Evolutionary conservation across 2,113 vertebrate genomes (phyloP).

Genomic region (Rafetus swinhoei): DNA sequence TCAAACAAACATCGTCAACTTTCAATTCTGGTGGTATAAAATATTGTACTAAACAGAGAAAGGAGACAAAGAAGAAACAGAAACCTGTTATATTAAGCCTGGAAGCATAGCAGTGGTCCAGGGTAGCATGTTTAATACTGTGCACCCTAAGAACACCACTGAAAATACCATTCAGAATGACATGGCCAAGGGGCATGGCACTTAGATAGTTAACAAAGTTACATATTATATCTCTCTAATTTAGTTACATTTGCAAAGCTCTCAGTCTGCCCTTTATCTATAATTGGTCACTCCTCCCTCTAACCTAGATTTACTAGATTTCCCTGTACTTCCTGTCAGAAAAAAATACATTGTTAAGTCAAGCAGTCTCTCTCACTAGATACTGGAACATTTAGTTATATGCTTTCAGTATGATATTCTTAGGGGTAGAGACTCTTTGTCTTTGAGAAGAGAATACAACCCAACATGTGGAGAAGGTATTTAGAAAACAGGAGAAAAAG

Average conservation of each 20-base stretch:
- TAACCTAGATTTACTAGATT: conserved; percentile 35
- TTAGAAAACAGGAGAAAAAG: background rate
- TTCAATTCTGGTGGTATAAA: background rate
- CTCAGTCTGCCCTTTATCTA: conserved; percentile 45
- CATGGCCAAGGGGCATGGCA: background rate
- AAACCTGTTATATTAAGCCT: background rate
- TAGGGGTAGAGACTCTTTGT: conserved; percentile 42
- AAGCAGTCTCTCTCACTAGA: conserved; percentile 36
- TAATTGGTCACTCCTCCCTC: conserved; percentile 36
- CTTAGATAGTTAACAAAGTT: conserved; percentile 22
- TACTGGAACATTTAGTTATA: conserved; percentile 14
- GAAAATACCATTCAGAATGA: conserved; percentile 30
- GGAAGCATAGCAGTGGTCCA: background rate
- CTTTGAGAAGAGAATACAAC: conserved; percentile 26
- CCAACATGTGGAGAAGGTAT: background rate
- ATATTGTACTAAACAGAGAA: background rate
- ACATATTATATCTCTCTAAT: conserved; percentile 27
- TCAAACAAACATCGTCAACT: background rate
- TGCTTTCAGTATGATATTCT: conserved; percentile 41
- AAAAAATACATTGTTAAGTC: conserved; percentile 38
- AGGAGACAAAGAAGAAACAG: background rate
- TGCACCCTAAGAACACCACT: conserved; percentile 7
- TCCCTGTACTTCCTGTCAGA: conserved; percentile 34
- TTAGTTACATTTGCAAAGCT: conserved; percentile 51
- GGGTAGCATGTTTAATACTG: background rate